Conservation (phyloP, 2,113 vertebrate genomes). For the Pungitius pungitius region DNA sequence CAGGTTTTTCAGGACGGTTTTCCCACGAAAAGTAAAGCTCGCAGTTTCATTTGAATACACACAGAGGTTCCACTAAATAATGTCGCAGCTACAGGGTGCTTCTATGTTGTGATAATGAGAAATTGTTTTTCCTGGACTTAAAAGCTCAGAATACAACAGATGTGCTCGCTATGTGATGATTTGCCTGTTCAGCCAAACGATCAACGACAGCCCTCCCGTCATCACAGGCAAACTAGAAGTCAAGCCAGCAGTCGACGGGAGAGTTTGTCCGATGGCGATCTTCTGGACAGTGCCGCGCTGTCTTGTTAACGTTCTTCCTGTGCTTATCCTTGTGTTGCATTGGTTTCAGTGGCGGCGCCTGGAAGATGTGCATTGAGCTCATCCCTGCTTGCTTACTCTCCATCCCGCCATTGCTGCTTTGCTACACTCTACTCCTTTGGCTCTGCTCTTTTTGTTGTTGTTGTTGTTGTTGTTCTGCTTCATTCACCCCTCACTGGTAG, state of each 20-base stretch:
- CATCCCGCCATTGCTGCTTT: slow-evolving; percentile 49
- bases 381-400: slow-evolving; percentile 66
- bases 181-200: neutral
- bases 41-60: neutral
- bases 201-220: slow-evolving; percentile 8
- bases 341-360: neutral
- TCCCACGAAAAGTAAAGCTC: slow-evolving; percentile 2
- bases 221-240: neutral
- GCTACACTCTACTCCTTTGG: slow-evolving; percentile 41
- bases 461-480: slow-evolving; percentile 30
- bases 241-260: neutral
- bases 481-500: slow-evolving; percentile 11
- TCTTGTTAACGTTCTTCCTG: neutral
- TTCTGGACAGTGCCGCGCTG: neutral
- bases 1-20: too few species aligned
- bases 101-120: neutral
- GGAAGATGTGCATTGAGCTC: slow-evolving; percentile 24
- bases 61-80: neutral
- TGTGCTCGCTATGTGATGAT: neutral
- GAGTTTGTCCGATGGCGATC: slow-evolving; percentile 2
- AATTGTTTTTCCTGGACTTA: neutral
- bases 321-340: slow-evolving; percentile 13
- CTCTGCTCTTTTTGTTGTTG: slow-evolving; percentile 29
- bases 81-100: neutral
- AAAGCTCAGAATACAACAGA: neutral